Base-by-base conservation (phyloP, 2,888 invertebrate species). In the Aphidius colemani region DNA sequence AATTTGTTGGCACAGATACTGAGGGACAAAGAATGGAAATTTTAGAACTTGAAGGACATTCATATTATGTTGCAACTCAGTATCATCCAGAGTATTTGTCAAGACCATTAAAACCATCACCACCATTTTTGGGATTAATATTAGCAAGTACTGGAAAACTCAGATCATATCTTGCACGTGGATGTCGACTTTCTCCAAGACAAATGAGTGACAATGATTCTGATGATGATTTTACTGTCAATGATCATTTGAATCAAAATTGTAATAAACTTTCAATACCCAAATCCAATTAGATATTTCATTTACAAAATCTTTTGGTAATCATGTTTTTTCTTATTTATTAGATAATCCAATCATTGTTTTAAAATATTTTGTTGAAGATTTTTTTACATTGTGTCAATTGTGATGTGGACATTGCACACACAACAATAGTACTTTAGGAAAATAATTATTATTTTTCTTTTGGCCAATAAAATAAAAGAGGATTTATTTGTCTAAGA, bases 21-120 rank as follows among this genome's bases (percentile, higher is more conserved):
- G 89, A 90, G n/a, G 88, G 90, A 63, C 87, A 90, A 63, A 87
- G 98, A 41, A 98, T 99, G 98, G 98, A 99, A 84, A 92, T 98
- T 44, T 87, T 96, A 56, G 92, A 95, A 76, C 84, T 98, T 11
- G 88, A 90, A 61, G 87, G 86, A 59, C 98, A 99, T 84, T 93
- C 93, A 0, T 99, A 93, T 83, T 99, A 93, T 80, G 93, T 98
- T 6, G 93, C 93, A 0, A 96, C 96, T 2, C 99, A 99, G 83
- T 99, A 92, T 84, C 99, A 99, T 83, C 99, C 99, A 0, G 99
- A 99, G 82, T 99, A 98, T 81, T 85, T 96, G 66, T 95, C 96
- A 0, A 86, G 97, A 2, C 97, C 97, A 0, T 83, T 96, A 69
- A 90, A 89, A 59, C 96, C 98, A 0, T 97, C 97, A 30, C 95